Percentiles rank a stretch among this genome's conserved stretches.
phyloP scores from a whole-genome alignment of 2,888 invertebrate genomes.

The Stegophylla sp. region DNA sequence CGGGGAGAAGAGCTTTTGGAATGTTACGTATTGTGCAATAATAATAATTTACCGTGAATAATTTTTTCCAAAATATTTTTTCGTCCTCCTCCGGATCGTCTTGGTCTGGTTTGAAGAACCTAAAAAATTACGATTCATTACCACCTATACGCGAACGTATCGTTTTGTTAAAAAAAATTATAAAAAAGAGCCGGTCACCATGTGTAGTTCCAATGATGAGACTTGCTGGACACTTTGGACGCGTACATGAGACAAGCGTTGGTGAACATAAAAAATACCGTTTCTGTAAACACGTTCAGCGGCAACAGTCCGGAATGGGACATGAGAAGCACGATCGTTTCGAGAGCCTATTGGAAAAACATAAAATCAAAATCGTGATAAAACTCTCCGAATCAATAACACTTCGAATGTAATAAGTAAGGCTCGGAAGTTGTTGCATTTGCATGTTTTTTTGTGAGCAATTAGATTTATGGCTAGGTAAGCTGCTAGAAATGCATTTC shows the following conservation, averaged over 20 bases:
- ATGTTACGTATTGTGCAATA: no score
- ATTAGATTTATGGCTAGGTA: no score
- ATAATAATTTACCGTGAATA: constrained; percentile 34
- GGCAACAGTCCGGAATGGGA: not conserved
- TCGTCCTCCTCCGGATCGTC: not conserved
- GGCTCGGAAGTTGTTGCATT: no score
- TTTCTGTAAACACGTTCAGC: constrained; percentile 38
- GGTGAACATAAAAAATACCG: constrained; percentile 53
- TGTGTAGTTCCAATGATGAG: not conserved
- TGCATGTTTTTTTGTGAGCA: no score
- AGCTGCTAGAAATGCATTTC: no score
- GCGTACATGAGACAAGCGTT: constrained; percentile 58
- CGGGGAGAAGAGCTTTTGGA: no score
- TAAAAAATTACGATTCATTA: not conserved
- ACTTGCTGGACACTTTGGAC: constrained; percentile 35
- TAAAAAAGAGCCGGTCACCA: constrained; percentile 41
- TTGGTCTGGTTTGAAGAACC: constrained; percentile 20
- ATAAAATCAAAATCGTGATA: not conserved
- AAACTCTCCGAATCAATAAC: not conserved
- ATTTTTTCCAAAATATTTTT: constrained; percentile 14
- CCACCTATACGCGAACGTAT: no score
- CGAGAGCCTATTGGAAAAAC: constrained; percentile 38
- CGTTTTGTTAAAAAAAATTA: not conserved
- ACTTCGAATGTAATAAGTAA: no score
- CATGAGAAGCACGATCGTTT: constrained; percentile 21